Evolutionary conservation across 2,113 vertebrate species (phyloP), one percentile per base, ranked within the genome.

Genomic region (Ardeotis arabs): DNA sequence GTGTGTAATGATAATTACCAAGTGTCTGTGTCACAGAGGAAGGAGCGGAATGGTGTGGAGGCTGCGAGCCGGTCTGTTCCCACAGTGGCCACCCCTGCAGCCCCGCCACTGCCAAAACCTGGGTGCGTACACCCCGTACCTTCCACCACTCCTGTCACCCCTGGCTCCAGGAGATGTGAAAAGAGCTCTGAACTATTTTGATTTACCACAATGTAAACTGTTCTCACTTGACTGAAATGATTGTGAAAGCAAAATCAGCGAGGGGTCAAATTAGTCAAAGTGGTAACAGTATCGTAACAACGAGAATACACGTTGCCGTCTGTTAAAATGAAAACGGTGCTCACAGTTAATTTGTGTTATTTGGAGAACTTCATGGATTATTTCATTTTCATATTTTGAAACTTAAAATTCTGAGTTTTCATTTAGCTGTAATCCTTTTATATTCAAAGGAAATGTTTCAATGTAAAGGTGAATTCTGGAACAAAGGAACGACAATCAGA

Each of bases 91-190:
- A 47, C 4, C 4, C 27, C 28, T 49, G 49, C 39, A 63, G n/a
- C 47, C 33, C 33, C 3, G 2, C 31, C 3, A 3, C 33, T 21
- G 35, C 15, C 62, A 45, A 76, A 80, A 20, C 41, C 12, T 27
- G 17, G 33, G 13, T 23, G 58, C 2, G 0, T 27, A 23, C 2
- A 2, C 14, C 21, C 27, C 23, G 28, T 8, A n/a, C 55, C 27
- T 69, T 33, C 63, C 49, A 44, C 19, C 7, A 14, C 9, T 72
- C 44, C 45, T 25, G 4, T 5, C 58, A 72, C 2, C 12, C 14
- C 49, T 29, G 33, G 10, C 25, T 60, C 33, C 39, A 49, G 35
- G 19, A 44, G 18, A 44, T 7, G 2, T 12, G 25, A 63, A 41
- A 68, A 81, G 18, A 62, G 20, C 22, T 68, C 53, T 37, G 11